Evolutionary conservation across 2,888 invertebrate species (phyloP), one percentile per base, ranked within the genome.

Genomic region (Germaria angustata): DNA sequence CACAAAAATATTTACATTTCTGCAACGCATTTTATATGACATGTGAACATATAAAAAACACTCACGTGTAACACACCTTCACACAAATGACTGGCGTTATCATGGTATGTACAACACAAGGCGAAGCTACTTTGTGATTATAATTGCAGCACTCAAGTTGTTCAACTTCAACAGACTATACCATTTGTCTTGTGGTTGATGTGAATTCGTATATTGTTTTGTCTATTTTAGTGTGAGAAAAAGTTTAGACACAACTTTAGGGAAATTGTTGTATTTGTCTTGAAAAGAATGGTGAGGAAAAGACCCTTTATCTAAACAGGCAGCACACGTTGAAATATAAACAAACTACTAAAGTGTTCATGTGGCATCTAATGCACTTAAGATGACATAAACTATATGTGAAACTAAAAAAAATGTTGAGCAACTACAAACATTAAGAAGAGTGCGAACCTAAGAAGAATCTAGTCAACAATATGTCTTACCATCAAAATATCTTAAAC

Each of bases 131-230:
- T 69, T 65, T 57, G 20, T 32, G 46, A 46, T 28, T 51, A 41
- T 75, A 76, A 75, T 63, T 24, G 65, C 77, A 77, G 66, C 57
- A 53, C 55, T 24, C 46, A 66, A 49, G 34, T 24, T 39, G 39
- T 8, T 39, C 32, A 32, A 49, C 66, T 77, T 77, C 9, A 72
- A 41, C 68, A 63, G 68, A 63, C 77, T 51, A 55, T 41, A 51
- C 39, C 72, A 81, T 77, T 81, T 81, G 49, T 77, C 72, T 55
- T 81, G 65, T n/a, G 72, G 72, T 68, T 81, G 73, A 73, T 53
- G 39, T 44, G 2, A 4, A 28, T 28, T 5, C 6, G 6, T 28
- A 28, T 28, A 28, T 28, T 28, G 28, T 15, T 17, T 1, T 36
- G 51, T 20, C 5, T 75, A 32, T 34, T 7, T 44, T 7, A 34